phyloP scores from a whole-genome alignment of 2,888 invertebrate species.

The Lasius platythorax region DNA sequence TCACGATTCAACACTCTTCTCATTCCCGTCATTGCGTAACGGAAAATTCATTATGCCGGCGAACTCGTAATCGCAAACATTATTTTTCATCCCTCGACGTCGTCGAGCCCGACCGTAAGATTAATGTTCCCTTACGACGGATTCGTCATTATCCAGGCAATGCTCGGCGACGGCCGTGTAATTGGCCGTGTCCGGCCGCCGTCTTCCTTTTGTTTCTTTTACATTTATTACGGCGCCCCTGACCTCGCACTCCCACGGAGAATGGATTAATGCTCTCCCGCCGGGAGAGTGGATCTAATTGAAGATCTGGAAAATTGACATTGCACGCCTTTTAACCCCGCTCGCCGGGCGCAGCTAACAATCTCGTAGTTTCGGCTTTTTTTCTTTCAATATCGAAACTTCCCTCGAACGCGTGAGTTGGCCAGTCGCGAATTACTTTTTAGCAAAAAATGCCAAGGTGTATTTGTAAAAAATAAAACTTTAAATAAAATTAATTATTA shows the following conservation, averaged over 20 bases:
- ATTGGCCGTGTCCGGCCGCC: constrained; percentile 43
- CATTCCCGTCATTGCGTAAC: background rate
- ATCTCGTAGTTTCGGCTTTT: constrained; percentile 52
- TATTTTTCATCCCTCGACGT: constrained; percentile 47
- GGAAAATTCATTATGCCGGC: constrained; percentile 39
- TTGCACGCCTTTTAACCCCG: constrained; percentile 55
- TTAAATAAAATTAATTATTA: background rate
- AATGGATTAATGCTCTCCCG: constrained; percentile 27
- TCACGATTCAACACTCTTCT: constrained; percentile 27
- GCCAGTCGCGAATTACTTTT: background rate
- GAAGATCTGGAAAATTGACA: constrained; percentile 66
- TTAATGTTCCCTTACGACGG: constrained; percentile 42
- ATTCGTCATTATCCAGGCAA: constrained; percentile 40
- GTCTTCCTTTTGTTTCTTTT: constrained; percentile 28
- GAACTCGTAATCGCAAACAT: constrained; percentile 41
- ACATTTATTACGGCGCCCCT: constrained; percentile 45
- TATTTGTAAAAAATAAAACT: background rate
- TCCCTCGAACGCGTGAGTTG: background rate
- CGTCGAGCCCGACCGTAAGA: constrained; percentile 19
- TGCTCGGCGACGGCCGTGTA: constrained; percentile 32
- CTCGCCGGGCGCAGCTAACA: constrained; percentile 56
- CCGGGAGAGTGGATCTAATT: constrained; percentile 59
- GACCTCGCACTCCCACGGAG: constrained; percentile 18
- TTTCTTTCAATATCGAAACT: background rate
- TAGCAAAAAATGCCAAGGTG: background rate